Evolutionary conservation across 1,140 invertebrate genomes (phyloP).

Genomic region (Lepidurus packardi): DNA sequence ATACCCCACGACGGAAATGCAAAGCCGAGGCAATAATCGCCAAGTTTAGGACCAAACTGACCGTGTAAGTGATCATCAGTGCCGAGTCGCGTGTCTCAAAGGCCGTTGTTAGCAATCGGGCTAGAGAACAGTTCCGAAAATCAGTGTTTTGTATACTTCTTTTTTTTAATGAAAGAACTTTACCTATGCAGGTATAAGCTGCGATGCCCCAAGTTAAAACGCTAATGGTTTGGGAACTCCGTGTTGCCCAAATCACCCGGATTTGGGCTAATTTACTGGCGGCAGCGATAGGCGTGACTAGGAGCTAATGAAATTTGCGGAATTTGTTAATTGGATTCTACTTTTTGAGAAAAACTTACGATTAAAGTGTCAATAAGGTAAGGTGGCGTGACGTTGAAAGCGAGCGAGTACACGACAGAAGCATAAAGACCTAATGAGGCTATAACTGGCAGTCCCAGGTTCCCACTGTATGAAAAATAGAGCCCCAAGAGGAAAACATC

Average conservation of each 20-base stretch:
- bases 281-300: slow-evolving; percentile 39
- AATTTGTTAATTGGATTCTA: slow-evolving; percentile 26
- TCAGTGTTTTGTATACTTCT: slow-evolving; percentile 9
- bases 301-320: slow-evolving; percentile 33
- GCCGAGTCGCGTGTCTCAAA: slow-evolving; percentile 36
- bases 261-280: slow-evolving; percentile 39
- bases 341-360: slow-evolving; percentile 34
- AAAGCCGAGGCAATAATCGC: slow-evolving; percentile 36
- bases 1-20: slow-evolving; percentile 32
- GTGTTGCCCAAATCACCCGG: slow-evolving; percentile 36
- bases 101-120: slow-evolving; percentile 38
- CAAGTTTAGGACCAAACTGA: slow-evolving; percentile 37
- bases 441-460: slow-evolving; percentile 32
- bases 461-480: slow-evolving; percentile 35
- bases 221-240: slow-evolving; percentile 37
- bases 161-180: slow-evolving; percentile 11
- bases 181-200: slow-evolving; percentile 39
- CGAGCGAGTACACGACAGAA: slow-evolving; percentile 37
- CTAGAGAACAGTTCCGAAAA: slow-evolving; percentile 35
- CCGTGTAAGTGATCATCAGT: slow-evolving; percentile 38
- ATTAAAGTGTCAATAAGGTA: slow-evolving; percentile 36
- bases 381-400: slow-evolving; percentile 34
- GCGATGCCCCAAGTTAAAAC: slow-evolving; percentile 38
- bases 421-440: slow-evolving; percentile 37
- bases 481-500: slow-evolving; percentile 39